These are phyloP conservation scores for Leptobrachium ailaonicum DNA, from an alignment of 2,113 vertebrate species.

Conservation along the genomic window DNA sequence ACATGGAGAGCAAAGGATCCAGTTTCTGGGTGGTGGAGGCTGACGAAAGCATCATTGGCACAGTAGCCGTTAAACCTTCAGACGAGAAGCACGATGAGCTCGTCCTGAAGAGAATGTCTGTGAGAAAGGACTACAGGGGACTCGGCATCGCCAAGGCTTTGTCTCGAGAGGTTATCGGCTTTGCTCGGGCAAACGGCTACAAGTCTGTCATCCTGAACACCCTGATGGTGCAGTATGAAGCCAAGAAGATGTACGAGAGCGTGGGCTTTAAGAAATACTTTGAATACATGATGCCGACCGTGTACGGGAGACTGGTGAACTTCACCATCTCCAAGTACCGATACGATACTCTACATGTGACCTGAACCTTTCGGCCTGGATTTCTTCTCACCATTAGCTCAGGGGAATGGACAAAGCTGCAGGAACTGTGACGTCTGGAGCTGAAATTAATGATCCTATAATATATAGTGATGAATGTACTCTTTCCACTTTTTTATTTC, in stretches of 20 bases:
- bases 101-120: slow-evolving; percentile 59
- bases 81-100: slow-evolving; percentile 42
- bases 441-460: too few relatives aligned
- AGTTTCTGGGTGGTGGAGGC: slow-evolving; percentile 66
- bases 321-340: slow-evolving; percentile 50
- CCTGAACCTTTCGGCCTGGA: not conserved
- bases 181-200: slow-evolving; percentile 52
- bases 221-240: slow-evolving; percentile 62
- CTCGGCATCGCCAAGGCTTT: slow-evolving; percentile 60
- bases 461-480: too few relatives aligned
- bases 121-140: slow-evolving; percentile 56
- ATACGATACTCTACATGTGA: slow-evolving; percentile 20
- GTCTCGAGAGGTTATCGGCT: slow-evolving; percentile 52
- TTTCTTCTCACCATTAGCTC: too few relatives aligned
- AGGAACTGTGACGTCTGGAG: too few relatives aligned
- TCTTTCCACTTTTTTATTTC: too few relatives aligned
- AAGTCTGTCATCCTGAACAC: slow-evolving; percentile 62
- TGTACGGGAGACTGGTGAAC: slow-evolving; percentile 52
- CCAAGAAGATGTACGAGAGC: slow-evolving; percentile 56
- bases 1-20: slow-evolving; percentile 46
- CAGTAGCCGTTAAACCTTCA: slow-evolving; percentile 54
- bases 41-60: slow-evolving; percentile 56
- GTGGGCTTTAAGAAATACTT: slow-evolving; percentile 52
- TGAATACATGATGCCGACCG: slow-evolving; percentile 54
- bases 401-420: too few relatives aligned